Conservation (phyloP, 2,113 vertebrate species). For the Chauna torquata region DNA sequence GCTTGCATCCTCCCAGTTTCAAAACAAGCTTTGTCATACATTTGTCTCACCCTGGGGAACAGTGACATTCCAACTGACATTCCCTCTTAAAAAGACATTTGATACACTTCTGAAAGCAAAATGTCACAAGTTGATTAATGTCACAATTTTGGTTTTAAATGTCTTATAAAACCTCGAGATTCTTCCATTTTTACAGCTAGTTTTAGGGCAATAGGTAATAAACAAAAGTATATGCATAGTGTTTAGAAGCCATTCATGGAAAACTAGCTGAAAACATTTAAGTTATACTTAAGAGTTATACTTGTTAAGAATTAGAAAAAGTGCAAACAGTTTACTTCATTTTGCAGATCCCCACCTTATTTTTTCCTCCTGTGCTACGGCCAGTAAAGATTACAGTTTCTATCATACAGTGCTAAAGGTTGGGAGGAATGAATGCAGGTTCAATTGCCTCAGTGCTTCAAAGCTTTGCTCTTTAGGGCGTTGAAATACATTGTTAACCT, state of each 20-base stretch:
- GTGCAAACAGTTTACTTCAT: not conserved
- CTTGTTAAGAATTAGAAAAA: not conserved
- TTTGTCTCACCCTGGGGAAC: not conserved
- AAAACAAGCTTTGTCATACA: slow-evolving; percentile 5
- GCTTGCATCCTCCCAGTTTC: not conserved
- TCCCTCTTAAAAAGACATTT: slow-evolving; percentile 2
- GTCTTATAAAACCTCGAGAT: not conserved
- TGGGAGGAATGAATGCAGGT: not conserved
- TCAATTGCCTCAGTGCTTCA: not conserved
- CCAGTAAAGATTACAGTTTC: not conserved
- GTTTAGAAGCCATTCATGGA: not conserved
- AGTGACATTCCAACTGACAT: slow-evolving; percentile 23
- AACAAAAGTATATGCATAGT: not conserved
- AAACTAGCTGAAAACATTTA: not conserved
- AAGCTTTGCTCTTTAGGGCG: not conserved
- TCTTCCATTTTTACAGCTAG: not conserved
- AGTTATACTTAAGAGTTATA: not conserved
- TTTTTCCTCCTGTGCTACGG: not conserved
- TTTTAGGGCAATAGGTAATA: not conserved
- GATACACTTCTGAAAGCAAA: not conserved
- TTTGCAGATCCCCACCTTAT: not conserved
- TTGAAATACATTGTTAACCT: not conserved
- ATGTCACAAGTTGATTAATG: not conserved
- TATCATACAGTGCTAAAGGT: not conserved
- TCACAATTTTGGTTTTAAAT: not conserved